Base-by-base conservation (phyloP, 2,888 invertebrate genomes). In the Catocala fraxini region DNA sequence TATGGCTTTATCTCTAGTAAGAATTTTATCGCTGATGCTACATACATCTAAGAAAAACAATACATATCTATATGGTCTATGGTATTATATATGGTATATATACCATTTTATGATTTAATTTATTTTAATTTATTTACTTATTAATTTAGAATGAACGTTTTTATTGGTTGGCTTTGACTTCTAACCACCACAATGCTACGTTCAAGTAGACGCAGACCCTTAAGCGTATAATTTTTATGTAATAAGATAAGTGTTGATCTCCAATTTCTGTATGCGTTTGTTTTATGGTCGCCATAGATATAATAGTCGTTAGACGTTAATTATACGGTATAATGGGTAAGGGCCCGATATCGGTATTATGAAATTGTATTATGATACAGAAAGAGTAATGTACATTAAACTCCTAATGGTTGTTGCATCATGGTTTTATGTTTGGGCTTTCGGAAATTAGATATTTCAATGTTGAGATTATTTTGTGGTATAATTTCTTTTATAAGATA, bases 251-350 rank as follows among this genome's bases (percentile, higher is more conserved):
- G 59, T 65, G 48, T 63, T 55, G 57, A 68, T 72, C 63, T 75
- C 65, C 59, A 61, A 68, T 77, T 64, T 69, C 60, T 59, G 52
- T 47, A 54, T 63, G 54, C 55, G 61, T 75, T 75, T 75, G 70
- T 72, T 77, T 78, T 70, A 80, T 69, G 63, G 63, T 43, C 33
- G 49, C 45, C 25, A 45, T 55, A 43, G 34, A 63, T 65, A 64
- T 59, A 56, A 64, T 59, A 63, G 70, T 73, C 76, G 69, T 77
- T 71, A 65, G 66, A 43, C 7, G 10, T 65, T 78, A 75, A 77
- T 78, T 76, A 76, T 69, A 45, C 42, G 51, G 45, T 46, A 46
- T 63, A 63, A 73, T 78, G 41, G 64, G 46, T 51, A 55, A 58
- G 41, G 34, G 49, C 58, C 55, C 59, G 63, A 72, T 78, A 66